A percentile compares a stretch with the other conserved stretches of the same genome.
These are phyloP conservation scores for Crypturellus undulatus DNA, from an alignment of 2,113 vertebrate species.

Conservation along the genomic window DNA sequence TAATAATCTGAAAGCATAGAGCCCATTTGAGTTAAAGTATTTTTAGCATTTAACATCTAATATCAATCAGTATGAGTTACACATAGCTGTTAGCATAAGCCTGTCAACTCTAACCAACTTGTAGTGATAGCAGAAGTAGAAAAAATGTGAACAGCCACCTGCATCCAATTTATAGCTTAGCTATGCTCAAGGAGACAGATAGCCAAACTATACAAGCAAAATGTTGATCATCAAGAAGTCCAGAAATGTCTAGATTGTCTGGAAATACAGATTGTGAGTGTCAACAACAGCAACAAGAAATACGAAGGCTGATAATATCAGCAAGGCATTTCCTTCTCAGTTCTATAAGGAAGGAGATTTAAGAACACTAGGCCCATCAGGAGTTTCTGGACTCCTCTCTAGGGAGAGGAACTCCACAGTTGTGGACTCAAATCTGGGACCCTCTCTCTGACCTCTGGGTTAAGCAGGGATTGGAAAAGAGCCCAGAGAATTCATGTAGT, in stretches of 20 bases:
- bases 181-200: not conserved
- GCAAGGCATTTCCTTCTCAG: not conserved
- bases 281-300: not conserved
- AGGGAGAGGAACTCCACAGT: not conserved
- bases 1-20: not conserved
- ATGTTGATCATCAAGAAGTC: not conserved
- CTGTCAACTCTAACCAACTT: not conserved
- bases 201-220: not conserved
- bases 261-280: accelerated
- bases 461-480: not conserved
- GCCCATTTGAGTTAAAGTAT: not conserved
- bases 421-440: accelerated
- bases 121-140: not conserved
- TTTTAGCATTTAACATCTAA: not conserved
- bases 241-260: not conserved
- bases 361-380: not conserved
- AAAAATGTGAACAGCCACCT: not conserved
- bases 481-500: not conserved
- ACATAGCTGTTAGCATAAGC: not conserved
- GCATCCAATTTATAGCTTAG: not conserved
- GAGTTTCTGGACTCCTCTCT: not conserved
- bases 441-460: not conserved
- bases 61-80: not conserved
- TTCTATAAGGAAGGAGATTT: not conserved
- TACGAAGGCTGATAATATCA: accelerated